A percentile compares a stretch with the other conserved stretches of the same genome.
phyloP scores from a whole-genome alignment of 2,113 vertebrate genomes.

The Bothrops jararaca region DNA sequence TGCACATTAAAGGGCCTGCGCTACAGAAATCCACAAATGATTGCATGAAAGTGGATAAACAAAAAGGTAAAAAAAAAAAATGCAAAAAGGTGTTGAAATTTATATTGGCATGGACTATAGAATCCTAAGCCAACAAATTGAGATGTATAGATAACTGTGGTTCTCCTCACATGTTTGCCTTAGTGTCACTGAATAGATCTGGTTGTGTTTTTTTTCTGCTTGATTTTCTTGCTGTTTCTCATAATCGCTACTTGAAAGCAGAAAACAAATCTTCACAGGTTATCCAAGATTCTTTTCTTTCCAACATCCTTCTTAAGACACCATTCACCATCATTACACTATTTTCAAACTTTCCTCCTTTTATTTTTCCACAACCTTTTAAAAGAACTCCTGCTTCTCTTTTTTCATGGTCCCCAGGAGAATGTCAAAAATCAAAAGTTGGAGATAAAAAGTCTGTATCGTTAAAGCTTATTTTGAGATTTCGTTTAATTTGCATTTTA shows the following conservation, averaged over 20 bases:
- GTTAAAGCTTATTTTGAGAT: neutral
- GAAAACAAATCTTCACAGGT: neutral
- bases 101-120: neutral
- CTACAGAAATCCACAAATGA: neutral
- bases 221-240: neutral
- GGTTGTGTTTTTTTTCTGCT: neutral
- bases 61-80: neutral
- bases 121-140: neutral
- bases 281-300: neutral
- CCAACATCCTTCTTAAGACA: neutral
- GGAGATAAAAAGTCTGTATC: neutral
- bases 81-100: neutral
- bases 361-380: neutral
- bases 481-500: neutral
- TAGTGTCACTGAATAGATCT: neutral
- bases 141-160: neutral
- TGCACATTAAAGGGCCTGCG: neutral
- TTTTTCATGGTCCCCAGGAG: neutral
- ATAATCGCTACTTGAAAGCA: neutral
- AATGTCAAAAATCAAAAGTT: neutral
- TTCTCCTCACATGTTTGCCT: neutral
- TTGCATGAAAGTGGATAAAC: neutral
- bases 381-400: neutral
- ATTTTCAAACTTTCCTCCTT: neutral
- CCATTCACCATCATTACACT: neutral